Base-by-base conservation (phyloP, 2,888 invertebrate species). In the Lasioglossum morio region DNA sequence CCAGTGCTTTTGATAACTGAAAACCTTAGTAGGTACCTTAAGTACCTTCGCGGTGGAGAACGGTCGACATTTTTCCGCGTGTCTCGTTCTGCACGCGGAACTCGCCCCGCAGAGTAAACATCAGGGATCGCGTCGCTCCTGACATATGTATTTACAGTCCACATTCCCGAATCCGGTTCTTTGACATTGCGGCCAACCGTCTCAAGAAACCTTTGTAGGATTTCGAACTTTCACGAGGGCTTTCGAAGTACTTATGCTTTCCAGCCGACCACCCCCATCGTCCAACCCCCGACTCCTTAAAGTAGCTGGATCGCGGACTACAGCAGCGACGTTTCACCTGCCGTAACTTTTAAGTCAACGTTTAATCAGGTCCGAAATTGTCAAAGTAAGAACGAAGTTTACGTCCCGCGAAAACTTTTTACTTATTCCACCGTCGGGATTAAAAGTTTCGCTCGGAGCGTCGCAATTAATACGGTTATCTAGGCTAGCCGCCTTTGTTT, bases 341-440 rank as follows among this genome's bases (percentile, higher is more conserved):
- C 19, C 19, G 43, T 30, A 69, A 84, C 83, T 88, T 66, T 87
- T 46, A 69, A 77, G 79, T 76, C 70, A 84, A 81, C 76, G 83
- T 80, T 84, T 82, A 84, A 86, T 83, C 86, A 46, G 37, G 53
- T 46, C 79, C 48, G 40, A 84, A 82, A 79, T 80, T 80, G 76
- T 87, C 77, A 70, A 81, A 85, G 60, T 37, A 69, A 12, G 34
- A 73, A 53, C 37, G 70, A 78, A 78, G 79, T 87, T 81, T 30
- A 60, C 43, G 57, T 70, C n/a, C 2, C 37, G 8, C 34, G 14
- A 23, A 34, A 46, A 72, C n/a, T 34, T 73, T 69, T 69, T 46
- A 40, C 72, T 27, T 75, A 66, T 66, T 37, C 75, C 19, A 79
- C 66, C 37, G 57, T 14, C 34, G 53, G 23, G 70, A 77, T 84